Evolutionary conservation across 2,888 invertebrate genomes (phyloP), one percentile per base, ranked within the genome.

Genomic region (Scaptomyza caliginosa): DNA sequence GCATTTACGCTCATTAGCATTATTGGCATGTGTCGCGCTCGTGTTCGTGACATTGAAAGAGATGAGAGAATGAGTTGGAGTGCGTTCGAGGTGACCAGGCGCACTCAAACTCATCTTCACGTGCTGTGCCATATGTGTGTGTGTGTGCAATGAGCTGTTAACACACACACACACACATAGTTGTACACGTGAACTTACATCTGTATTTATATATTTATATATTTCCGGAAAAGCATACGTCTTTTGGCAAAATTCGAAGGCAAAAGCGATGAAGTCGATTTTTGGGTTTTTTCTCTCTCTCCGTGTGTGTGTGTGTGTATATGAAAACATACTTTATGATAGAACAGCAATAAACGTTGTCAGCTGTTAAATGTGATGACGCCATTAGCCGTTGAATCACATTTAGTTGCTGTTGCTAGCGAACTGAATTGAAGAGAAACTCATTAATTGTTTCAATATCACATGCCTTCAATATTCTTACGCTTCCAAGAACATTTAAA

Each of bases 1-100:
- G 84, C 78, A 81, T 84, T 76, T 63, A 56, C 51, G 67, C 72
- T 81, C 80, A 81, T 83, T 81, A 76, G 74, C 81, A 83, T 81
- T 80, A 83, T 73, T 75, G 70, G 68, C 78, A 74, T 73, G 66
- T 81, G 63, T 74, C 48, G 62, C 46, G 60, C 58, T 71, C 64
- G 64, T 52, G 57, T 57, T 68, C 63, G 66, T 70, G 77, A 70
- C 70, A 64, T 65, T 64, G 62, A 54, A 26, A 21, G 43, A 13
- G 34, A 11, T 34, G 13, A 28, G 36, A 19, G 38, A 36, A 50
- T 24, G 42, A 13, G 62, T 52, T 13, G 3, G 26, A 30, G 57
- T 38, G 55, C 43, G 48, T 26, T 56, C 49, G 45, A 73, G 73
- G 73, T 72, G 59, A 73, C 68, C 72, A 64, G 34, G 30, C 56